Conservation (phyloP, 2,888 invertebrate species). For the Limnephilus marmoratus region DNA sequence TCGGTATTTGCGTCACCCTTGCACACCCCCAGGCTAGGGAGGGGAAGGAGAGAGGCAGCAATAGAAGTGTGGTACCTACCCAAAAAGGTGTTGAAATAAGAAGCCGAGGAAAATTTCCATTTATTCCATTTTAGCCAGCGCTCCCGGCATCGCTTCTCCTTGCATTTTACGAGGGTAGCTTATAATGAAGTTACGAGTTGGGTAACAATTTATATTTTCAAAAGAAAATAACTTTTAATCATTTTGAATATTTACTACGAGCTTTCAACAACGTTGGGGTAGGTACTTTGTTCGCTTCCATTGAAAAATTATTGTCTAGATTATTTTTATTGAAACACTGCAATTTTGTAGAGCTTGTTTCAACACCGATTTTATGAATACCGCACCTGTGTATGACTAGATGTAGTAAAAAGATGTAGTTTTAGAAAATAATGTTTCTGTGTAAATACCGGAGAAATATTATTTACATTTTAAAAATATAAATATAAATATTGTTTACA, state of each 20-base stretch:
- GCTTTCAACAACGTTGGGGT: constrained; percentile 23
- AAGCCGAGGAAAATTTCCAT: constrained; percentile 42
- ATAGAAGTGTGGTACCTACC: background rate
- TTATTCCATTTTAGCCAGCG: constrained; percentile 25
- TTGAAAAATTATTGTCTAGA: background rate
- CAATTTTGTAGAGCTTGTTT: too few species aligned
- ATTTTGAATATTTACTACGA: constrained; percentile 44
- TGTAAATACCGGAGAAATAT: too few species aligned
- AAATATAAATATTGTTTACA: too few species aligned
- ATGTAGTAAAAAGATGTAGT: too few species aligned
- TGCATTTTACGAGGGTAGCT: constrained; percentile 34
- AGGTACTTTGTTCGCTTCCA: background rate
- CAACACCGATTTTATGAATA: too few species aligned
- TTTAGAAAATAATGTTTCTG: too few species aligned
- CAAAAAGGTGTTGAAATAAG: constrained; percentile 32
- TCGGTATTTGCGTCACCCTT: constrained; percentile 45
- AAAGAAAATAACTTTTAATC: constrained; percentile 35
- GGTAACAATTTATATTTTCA: constrained; percentile 45
- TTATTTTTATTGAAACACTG: background rate
- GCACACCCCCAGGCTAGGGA: constrained; percentile 9
- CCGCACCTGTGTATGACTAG: too few species aligned
- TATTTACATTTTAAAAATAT: too few species aligned
- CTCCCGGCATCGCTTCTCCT: constrained; percentile 10
- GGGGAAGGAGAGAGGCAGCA: background rate
- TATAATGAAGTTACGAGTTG: constrained; percentile 46